phyloP scores from a whole-genome alignment of 1,140 invertebrate species.

The Bombus polaris region DNA sequence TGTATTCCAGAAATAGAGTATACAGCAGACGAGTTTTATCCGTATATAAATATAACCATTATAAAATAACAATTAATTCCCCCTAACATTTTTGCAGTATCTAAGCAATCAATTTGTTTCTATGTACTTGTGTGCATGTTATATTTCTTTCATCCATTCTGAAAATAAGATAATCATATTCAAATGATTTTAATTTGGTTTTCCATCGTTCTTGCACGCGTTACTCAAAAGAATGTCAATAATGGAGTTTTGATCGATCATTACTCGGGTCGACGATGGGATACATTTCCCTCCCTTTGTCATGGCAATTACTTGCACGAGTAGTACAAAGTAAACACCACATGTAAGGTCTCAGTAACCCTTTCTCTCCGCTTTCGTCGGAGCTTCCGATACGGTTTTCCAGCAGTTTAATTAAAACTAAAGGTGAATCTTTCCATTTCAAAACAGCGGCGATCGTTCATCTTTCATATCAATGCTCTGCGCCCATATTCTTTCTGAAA shows the following conservation, averaged over 20 bases:
- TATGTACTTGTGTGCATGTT: too few species aligned
- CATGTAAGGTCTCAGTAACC: background rate
- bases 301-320: slow-evolving; percentile 29
- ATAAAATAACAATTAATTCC: background rate
- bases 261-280: slow-evolving; percentile 5
- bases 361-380: background rate
- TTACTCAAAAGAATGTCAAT: slow-evolving; percentile 8
- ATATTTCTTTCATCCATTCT: background rate
- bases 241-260: slow-evolving; percentile 11
- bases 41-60: background rate
- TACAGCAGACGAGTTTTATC: background rate
- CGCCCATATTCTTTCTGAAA: background rate
- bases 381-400: background rate
- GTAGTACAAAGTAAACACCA: slow-evolving; percentile 14
- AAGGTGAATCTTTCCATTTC: background rate
- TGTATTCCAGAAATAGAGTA: background rate
- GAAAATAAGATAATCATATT: background rate
- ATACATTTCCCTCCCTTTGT: slow-evolving; percentile 8
- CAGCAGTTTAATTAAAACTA: background rate
- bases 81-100: background rate
- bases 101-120: too few species aligned
- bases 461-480: background rate
- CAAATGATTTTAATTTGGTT: background rate
- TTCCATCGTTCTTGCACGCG: background rate
- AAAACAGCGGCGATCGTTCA: background rate